These are phyloP conservation scores for Stenopsyche tienmushanensis DNA, from an alignment of 1,140 invertebrate genomes.

Conservation along the genomic window DNA sequence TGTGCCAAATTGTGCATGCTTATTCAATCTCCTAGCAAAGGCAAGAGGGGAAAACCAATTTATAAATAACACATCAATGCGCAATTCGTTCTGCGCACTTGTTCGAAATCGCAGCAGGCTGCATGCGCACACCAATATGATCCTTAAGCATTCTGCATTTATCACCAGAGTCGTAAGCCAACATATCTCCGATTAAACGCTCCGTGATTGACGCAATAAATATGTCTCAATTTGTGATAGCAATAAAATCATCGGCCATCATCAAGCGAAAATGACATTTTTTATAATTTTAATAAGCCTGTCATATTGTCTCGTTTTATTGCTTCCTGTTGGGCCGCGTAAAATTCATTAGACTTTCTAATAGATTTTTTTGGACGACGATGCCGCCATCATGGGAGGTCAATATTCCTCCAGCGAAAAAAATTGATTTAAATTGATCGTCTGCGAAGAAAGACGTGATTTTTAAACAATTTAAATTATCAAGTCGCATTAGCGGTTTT, in stretches of 20 bases:
- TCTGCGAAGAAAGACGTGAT: no score
- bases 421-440: neutral
- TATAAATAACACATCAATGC: no score
- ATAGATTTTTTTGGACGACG: conserved; percentile 10
- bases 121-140: conserved; percentile 4
- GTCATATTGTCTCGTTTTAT: conserved; percentile 24
- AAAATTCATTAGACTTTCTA: conserved; percentile 20
- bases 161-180: neutral
- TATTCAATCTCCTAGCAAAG: no score
- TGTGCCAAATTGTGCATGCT: no score
- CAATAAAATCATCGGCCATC: conserved; percentile 30
- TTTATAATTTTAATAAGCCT: conserved; percentile 37
- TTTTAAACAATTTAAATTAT: no score
- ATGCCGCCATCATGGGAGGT: conserved; percentile 16
- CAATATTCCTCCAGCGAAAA: conserved; percentile 12
- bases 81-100: conserved; percentile 38
- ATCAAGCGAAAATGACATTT: conserved; percentile 38
- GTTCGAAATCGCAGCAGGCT: conserved; percentile 6
- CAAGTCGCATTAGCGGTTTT: no score
- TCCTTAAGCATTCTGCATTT: no score
- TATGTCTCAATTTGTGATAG: conserved; percentile 39
- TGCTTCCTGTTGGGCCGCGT: neutral
- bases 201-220: conserved; percentile 27
- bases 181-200: neutral
- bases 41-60: no score